These are phyloP conservation scores for Acanthosoma haemorrhoidale DNA, from an alignment of 2,888 invertebrate species.

Conservation along the genomic window DNA sequence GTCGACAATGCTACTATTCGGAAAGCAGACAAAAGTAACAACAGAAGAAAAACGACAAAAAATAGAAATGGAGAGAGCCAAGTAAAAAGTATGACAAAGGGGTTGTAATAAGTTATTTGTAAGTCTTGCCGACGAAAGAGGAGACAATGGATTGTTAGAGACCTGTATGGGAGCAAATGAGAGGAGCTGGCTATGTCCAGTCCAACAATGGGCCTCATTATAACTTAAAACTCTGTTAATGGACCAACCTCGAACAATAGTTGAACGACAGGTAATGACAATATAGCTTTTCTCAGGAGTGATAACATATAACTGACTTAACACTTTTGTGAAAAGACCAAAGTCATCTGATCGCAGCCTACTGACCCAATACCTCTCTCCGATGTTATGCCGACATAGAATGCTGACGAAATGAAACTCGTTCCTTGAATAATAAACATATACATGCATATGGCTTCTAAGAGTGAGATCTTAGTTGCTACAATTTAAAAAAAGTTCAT, in stretches of 20 bases:
- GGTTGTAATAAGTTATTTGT: conserved; percentile 29
- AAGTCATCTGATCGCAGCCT: not conserved
- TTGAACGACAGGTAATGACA: conserved; percentile 11
- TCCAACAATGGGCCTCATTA: conserved; percentile 23
- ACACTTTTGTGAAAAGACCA: conserved; percentile 12
- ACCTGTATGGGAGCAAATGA: conserved; percentile 26
- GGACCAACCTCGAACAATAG: conserved; percentile 9
- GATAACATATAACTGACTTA: conserved; percentile 18
- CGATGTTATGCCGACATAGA: too few species aligned
- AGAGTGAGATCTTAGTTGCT: too few species aligned
- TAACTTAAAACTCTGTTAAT: conserved; percentile 24
- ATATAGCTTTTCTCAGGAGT: conserved; percentile 4
- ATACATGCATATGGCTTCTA: too few species aligned
- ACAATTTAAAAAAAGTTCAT: too few species aligned
- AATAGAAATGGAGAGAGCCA: conserved; percentile 12
- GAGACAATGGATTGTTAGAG: conserved; percentile 29
- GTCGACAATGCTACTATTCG: conserved; percentile 10
- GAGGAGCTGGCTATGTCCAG: not conserved
- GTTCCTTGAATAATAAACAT: too few species aligned
- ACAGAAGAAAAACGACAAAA: not conserved
- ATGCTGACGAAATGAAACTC: too few species aligned
- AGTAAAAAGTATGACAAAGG: conserved; percentile 19
- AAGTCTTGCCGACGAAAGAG: conserved; percentile 16
- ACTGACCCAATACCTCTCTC: not conserved
- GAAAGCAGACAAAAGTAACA: conserved; percentile 1